Base-by-base conservation (phyloP, 2,113 vertebrate species). In the Cyanoderma ruficeps region DNA sequence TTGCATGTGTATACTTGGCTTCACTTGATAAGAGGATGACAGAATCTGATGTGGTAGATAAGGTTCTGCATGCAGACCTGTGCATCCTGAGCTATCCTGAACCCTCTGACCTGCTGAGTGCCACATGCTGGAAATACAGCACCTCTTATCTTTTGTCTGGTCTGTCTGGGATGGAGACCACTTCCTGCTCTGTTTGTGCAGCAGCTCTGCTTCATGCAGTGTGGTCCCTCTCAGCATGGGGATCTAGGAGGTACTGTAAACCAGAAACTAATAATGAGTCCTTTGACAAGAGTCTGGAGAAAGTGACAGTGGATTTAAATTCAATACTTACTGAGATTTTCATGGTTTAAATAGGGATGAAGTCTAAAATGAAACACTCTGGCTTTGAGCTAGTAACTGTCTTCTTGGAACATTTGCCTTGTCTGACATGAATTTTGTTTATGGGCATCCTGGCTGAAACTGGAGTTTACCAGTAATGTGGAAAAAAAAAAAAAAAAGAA, bases 281-380 rank as follows among this genome's bases (percentile, higher is more conserved):
- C 76, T 95, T 93, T 89, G 76, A 96, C 85, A 90, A 77, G 71
- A 47, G 64, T 60, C 79, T 71, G 53, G 68, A 86, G 90, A 94
- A 92, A 93, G 72, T 80, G 90, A 95, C 86, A 92, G 88, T 84
- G 92, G 96, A 95, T 94, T 93, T 94, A 96, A 94, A 94, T 84
- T 84, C 85, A 90, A 79, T 93, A 84, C 64, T 81, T 78, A 82
- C 83, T 46, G 69, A 96, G 85, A 49, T 93, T 95, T 96, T 86
- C 52, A 46, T 78, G 72, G 82, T 95, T 96, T 96, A 95, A 88
- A 75, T 74, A 35, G 90, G 90, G 96, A 97, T 96, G 92, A 95
- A 96, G 72, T 68, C 64, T 93, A 90, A 96, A 96, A 96, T 96
- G 92, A 96, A 97, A 96, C 96, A 96, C 88, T 95, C 90, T 81